Base-by-base conservation (phyloP, 2,888 invertebrate genomes). In the Saturnia pavonia region DNA sequence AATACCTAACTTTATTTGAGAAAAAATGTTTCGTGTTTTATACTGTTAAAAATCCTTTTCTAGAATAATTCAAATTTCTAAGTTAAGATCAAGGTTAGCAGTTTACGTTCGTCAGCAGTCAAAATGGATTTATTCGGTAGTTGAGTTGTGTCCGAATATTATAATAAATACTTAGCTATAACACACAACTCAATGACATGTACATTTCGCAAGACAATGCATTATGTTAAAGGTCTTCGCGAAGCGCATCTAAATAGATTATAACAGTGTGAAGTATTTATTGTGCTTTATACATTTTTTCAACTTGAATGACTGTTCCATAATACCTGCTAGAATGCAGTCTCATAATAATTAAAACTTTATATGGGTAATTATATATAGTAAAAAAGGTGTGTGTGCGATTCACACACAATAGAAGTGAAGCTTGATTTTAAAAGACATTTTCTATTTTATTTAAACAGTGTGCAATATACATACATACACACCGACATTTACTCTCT, bases 141-240 rank as follows among this genome's bases (percentile, higher is more conserved):
- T 69, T 74, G 34, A 72, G 57, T 72, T 71, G 75, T 68, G 74
- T 74, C 71, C 75, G 74, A 77, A 75, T 74, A 73, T 73, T 75
- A 74, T 76, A 75, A 76, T 74, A 78, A 80, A 76, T 78, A 78
- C 12, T 19, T 76, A n/a, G n/a, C n/a, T n/a, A n/a, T n/a, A 78
- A 34, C 2, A 75, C 71, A 76, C 72, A 70, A 68, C 14, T 74
- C 82, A 83, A 81, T 82, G 80, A 74, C 79, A 74, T 74, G 75
- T 76, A 75, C 70, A 77, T 74, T 81, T 80, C n/a, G 79, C 80
- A 78, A 75, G 68, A 63, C 63, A n/a, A 19, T 1, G n/a, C n/a
- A n/a, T n/a, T n/a, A 34, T 6, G 2, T 51, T 51, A n/a, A n/a
- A n/a, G 43, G 43, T 43, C 43, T 43, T 14, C 43, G 43, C 43